Base-by-base conservation (phyloP, 2,888 invertebrate species). In the Drosophila kambysellisi region DNA sequence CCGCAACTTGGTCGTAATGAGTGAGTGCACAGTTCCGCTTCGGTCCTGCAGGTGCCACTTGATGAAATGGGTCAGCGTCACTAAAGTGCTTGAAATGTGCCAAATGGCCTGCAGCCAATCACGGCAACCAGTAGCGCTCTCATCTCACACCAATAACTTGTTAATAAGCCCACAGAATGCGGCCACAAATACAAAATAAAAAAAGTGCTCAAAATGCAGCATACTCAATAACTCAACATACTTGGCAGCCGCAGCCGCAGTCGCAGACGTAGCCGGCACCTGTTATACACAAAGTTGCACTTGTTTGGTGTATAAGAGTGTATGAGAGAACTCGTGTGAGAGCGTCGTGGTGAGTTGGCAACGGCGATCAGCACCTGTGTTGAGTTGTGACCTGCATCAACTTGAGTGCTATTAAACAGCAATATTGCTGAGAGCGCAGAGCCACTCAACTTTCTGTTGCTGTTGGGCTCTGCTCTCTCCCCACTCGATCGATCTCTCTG, bases 21-120 rank as follows among this genome's bases (percentile, higher is more conserved):
- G 25, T 48, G 15, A 67, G 56, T 41, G 51, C 58, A 43, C 53
- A 64, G 67, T 67, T 72, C 71, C 72, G 78, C 56, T 67, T 56
- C 67, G 60, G 37, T 69, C 54, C 63, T 56, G 67, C 61, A 52
- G 52, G 57, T 52, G 69, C 37, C 39, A 33, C 57, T 74, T 17
- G 51, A 63, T 74, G 79, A 91, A 88, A 87, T 90, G 88, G 91
- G 91, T 91, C 91, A 90, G 73, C 74, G 76, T 75, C 75, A n/a
- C 12, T 75, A 74, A 80, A 65, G 76, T 74, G 84, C 58, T 66
- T 81, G 81, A 86, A 82, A 91, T 88, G 76, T 80, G 82, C 81
- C 83, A 89, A 79, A 88, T 83, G 62, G 87, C 82, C 91, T 75
- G 79, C 70, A 76, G 90, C 72, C 79, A 74, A 71, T 74, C 57